A percentile compares a stretch with the other conserved stretches of the same genome.
These are phyloP conservation scores for Calliopum simillimum DNA, from an alignment of 2,888 invertebrate genomes.

Conservation along the genomic window DNA sequence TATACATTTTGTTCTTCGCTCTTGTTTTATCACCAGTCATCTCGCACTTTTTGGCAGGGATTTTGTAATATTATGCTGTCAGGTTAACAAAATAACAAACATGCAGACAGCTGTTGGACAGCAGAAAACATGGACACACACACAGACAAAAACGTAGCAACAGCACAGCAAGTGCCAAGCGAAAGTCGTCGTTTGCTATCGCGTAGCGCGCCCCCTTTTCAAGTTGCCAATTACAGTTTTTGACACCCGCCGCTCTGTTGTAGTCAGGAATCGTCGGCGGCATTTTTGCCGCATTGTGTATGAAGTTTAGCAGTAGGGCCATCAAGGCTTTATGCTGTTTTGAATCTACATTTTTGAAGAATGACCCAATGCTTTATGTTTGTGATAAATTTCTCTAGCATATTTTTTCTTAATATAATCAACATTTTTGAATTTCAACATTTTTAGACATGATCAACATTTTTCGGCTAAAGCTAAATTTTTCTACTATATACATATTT, in stretches of 20 bases:
- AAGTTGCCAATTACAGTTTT: conserved; percentile 62
- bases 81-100: conserved; percentile 46
- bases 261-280: too few relatives aligned
- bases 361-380: too few relatives aligned
- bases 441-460: too few relatives aligned
- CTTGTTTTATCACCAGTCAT: conserved; percentile 42
- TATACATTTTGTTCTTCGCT: neutral
- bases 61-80: conserved; percentile 63
- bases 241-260: conserved; percentile 52
- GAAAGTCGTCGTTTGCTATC: conserved; percentile 8
- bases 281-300: too few relatives aligned
- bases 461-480: too few relatives aligned
- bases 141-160: conserved; percentile 57
- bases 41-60: conserved; percentile 58
- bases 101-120: conserved; percentile 15
- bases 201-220: conserved; percentile 41
- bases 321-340: too few relatives aligned
- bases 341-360: too few relatives aligned
- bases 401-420: too few relatives aligned
- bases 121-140: conserved; percentile 48
- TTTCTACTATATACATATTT: too few relatives aligned
- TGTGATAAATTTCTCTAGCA: too few relatives aligned
- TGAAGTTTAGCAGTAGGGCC: too few relatives aligned
- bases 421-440: too few relatives aligned
- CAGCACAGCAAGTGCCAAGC: conserved; percentile 28